phyloP scores from a whole-genome alignment of 2,113 vertebrate genomes.

The Eclectus roratus region DNA sequence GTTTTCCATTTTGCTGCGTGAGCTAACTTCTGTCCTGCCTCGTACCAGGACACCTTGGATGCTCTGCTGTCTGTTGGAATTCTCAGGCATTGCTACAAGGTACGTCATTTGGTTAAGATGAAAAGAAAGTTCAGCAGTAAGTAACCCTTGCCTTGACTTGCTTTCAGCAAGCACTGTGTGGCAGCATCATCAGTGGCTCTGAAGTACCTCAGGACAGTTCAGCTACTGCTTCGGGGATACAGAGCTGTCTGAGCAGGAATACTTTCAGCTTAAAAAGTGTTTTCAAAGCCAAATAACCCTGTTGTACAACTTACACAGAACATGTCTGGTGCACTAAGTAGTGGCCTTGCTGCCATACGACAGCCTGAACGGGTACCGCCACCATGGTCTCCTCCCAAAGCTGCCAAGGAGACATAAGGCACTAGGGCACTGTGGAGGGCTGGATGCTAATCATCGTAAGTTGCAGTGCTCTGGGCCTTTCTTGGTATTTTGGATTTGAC shows the following conservation, averaged over 20 bases:
- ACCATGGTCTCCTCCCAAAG: conserved; percentile 19
- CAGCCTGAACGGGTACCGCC: conserved; percentile 21
- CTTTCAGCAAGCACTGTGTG: neutral
- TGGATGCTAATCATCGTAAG: neutral
- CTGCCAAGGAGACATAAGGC: neutral
- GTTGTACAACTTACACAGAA: conserved; percentile 29
- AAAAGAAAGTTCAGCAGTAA: neutral
- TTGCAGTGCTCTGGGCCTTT: neutral
- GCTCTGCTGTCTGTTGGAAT: neutral
- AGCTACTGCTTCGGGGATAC: neutral
- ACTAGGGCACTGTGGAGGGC: neutral
- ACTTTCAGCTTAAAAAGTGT: neutral
- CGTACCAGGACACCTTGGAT: neutral
- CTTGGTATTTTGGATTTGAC: neutral
- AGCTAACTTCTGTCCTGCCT: neutral
- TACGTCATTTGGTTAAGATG: neutral
- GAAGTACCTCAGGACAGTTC: neutral
- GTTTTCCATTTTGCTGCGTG: neutral
- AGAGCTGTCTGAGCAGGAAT: neutral
- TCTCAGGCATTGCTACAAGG: neutral
- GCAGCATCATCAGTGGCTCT: neutral
- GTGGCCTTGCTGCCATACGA: conserved; percentile 32
- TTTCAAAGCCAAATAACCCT: conserved; percentile 52
- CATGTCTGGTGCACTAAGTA: conserved; percentile 47
- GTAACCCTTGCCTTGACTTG: neutral